Evolutionary conservation across 2,888 invertebrate species (phyloP).

Genomic region (Microchrysa polita): DNA sequence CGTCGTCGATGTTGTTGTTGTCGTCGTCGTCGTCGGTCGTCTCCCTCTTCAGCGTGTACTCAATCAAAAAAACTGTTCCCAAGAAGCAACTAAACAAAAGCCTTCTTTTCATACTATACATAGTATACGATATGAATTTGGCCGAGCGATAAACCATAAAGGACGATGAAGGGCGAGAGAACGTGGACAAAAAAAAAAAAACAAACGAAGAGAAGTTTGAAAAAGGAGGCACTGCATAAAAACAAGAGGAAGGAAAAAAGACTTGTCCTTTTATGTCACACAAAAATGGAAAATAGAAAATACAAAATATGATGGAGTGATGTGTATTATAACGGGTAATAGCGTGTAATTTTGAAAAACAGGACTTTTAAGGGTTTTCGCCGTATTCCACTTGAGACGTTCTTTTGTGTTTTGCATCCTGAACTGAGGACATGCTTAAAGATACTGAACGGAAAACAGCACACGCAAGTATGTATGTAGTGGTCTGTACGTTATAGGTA

Average conservation of each 20-base stretch:
- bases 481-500: slow-evolving; percentile 17
- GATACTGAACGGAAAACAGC: slow-evolving; percentile 24
- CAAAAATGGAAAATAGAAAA: slow-evolving; percentile 38
- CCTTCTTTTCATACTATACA: slow-evolving; percentile 36
- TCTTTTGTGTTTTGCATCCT: slow-evolving; percentile 48
- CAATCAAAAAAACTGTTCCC: slow-evolving; percentile 44
- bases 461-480: slow-evolving; percentile 22
- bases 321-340: slow-evolving; percentile 46
- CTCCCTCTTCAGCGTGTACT: slow-evolving; percentile 38
- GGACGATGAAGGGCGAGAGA: background rate
- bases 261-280: slow-evolving; percentile 45
- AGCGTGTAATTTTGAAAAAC: slow-evolving; percentile 50
- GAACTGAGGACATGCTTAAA: slow-evolving; percentile 37
- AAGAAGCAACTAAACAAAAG: slow-evolving; percentile 43
- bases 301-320: slow-evolving; percentile 44
- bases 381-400: slow-evolving; percentile 50
- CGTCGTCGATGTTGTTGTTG: no score
- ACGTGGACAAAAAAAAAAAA: no score
- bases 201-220: no score
- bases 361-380: slow-evolving; percentile 48
- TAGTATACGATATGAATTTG: slow-evolving; percentile 31
- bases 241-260: slow-evolving; percentile 43
- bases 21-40: slow-evolving; percentile 34
- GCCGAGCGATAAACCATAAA: background rate
- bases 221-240: background rate